Percentiles rank a stretch among this genome's conserved stretches.
Evolutionary conservation across 2,113 vertebrate species (phyloP).

Genomic region (Vimba vimba): DNA sequence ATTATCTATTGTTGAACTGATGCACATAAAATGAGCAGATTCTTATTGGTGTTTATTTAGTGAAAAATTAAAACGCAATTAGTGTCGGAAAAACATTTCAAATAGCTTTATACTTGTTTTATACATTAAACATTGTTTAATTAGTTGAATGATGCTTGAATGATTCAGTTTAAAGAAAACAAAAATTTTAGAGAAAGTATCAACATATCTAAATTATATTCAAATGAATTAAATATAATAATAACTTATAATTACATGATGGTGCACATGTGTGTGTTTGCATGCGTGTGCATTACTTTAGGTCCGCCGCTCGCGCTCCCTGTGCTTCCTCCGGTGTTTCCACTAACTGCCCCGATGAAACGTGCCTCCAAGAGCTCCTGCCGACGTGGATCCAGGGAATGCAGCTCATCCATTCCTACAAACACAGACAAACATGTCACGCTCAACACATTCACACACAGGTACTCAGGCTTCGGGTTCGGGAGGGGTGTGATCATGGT

Average conservation of each 20-base stretch:
- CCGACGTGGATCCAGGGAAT: constrained; percentile 97
- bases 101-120: background rate
- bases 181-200: background rate
- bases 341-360: constrained; percentile 95
- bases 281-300: constrained; percentile 79
- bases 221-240: background rate
- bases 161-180: background rate
- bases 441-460: background rate
- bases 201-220: background rate
- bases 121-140: background rate
- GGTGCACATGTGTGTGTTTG: background rate
- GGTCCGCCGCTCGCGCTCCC: constrained; percentile 95
- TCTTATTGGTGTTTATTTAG: background rate
- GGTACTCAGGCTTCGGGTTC: background rate
- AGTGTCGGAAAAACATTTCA: background rate
- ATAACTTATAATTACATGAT: background rate
- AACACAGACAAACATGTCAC: constrained; percentile 24
- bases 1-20: background rate
- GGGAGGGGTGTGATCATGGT: background rate
- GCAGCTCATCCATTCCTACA: constrained; percentile 99
- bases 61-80: background rate
- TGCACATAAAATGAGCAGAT: background rate
- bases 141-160: background rate
- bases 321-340: constrained; percentile 93
- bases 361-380: constrained; percentile 97